These are phyloP conservation scores for Megalurothrips usitatus DNA, from an alignment of 2,888 invertebrate genomes.

Conservation along the genomic window DNA sequence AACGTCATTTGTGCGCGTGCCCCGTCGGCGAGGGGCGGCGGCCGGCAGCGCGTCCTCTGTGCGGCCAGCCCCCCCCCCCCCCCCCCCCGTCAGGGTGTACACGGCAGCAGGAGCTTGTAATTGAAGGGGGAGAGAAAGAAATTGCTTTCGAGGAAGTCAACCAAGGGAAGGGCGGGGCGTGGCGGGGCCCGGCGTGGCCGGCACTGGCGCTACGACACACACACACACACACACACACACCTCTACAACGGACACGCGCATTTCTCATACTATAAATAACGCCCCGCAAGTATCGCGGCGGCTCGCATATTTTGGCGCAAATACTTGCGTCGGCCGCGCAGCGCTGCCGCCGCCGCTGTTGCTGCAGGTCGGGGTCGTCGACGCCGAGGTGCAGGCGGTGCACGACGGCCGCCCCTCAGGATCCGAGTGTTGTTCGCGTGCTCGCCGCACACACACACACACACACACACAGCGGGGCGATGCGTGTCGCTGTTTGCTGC, in stretches of 20 bases:
- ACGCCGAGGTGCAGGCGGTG: not conserved
- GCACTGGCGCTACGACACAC: not conserved
- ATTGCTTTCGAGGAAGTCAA: conserved; percentile 1
- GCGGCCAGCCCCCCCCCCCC: not conserved
- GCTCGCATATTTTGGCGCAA: too few relatives aligned
- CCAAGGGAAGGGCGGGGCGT: not conserved
- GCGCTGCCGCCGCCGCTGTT: not conserved
- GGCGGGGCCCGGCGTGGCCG: too few relatives aligned
- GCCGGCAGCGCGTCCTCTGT: not conserved
- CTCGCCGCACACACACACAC: too few relatives aligned
- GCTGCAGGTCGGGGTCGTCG: not conserved
- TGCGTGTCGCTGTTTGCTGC: too few relatives aligned
- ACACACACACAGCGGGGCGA: too few relatives aligned
- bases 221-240: not conserved
- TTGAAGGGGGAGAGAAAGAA: not conserved
- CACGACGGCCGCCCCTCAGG: not conserved
- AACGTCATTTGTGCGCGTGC: too few relatives aligned
- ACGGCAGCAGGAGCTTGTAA: not conserved
- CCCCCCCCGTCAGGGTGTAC: not conserved
- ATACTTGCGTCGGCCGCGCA: too few relatives aligned
- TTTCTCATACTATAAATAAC: not conserved
- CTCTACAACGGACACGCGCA: not conserved
- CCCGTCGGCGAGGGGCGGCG: not conserved
- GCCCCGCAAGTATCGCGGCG: not conserved
- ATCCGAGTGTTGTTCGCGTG: too few relatives aligned